A percentile compares a stretch with the other conserved stretches of the same genome.
phyloP scores from a whole-genome alignment of 2,797 vertebrate species.

The Fringilla coelebs region DNA sequence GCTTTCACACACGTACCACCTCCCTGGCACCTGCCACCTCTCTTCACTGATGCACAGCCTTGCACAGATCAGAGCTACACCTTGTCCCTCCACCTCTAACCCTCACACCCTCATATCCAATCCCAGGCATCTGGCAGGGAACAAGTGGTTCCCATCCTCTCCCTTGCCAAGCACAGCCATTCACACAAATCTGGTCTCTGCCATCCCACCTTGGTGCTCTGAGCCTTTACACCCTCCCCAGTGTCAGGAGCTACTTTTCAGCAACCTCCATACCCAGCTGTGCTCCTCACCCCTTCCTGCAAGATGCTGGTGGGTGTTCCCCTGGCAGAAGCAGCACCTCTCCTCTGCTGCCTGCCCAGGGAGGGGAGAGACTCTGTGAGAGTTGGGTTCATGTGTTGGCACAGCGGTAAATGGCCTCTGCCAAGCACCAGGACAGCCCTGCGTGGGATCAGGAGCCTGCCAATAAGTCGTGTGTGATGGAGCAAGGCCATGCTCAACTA shows the following conservation, averaged over 20 bases:
- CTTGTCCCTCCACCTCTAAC: not conserved
- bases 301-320: not conserved
- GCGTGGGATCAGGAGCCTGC: not conserved
- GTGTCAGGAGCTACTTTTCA: not conserved
- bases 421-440: not conserved
- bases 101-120: not conserved
- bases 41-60: not conserved
- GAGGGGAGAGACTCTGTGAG: not conserved
- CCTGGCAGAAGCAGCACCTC: not conserved
- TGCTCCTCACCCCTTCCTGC: not conserved
- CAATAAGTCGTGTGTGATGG: accelerated
- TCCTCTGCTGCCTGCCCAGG: not conserved
- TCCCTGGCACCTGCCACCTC: not conserved
- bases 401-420: not conserved
- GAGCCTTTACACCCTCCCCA: not conserved
- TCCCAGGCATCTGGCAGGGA: not conserved
- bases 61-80: not conserved
- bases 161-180: not conserved
- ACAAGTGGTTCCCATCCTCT: not conserved
- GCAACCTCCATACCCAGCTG: not conserved
- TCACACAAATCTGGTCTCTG: not conserved
- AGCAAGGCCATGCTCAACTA: not conserved
- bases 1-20: not conserved
- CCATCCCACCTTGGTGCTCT: not conserved
- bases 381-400: not conserved